phyloP scores from a whole-genome alignment of 2,113 vertebrate genomes.

The Cebidichthys violaceus region DNA sequence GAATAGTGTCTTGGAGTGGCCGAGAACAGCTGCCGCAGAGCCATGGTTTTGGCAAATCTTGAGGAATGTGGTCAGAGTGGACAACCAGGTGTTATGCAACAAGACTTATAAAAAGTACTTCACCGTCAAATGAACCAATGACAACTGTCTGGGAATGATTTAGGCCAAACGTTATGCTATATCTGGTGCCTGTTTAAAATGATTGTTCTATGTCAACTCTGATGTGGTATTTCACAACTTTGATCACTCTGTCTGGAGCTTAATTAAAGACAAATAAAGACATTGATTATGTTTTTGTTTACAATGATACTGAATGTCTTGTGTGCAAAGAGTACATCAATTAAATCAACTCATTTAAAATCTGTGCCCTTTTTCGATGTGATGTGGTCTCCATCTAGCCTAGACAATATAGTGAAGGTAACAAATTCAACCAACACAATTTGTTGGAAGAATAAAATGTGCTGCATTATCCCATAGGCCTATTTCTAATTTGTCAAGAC shows the following conservation, averaged over 20 bases:
- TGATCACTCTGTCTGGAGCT: background rate
- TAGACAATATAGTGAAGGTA: background rate
- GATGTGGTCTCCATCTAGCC: background rate
- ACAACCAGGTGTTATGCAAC: slow-evolving; percentile 84
- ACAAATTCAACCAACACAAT: background rate
- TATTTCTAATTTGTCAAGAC: background rate
- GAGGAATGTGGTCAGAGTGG: slow-evolving; percentile 77
- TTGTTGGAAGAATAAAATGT: background rate
- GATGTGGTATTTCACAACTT: background rate
- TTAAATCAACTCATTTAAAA: slow-evolving; percentile 7
- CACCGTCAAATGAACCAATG: slow-evolving; percentile 47
- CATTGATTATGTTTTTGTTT: background rate
- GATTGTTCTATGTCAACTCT: background rate
- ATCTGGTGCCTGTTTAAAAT: background rate
- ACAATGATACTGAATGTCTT: background rate
- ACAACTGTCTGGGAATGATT: background rate
- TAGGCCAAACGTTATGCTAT: background rate
- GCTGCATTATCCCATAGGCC: too few relatives aligned
- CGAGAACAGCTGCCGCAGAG: slow-evolving; percentile 83
- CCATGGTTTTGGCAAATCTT: slow-evolving; percentile 87
- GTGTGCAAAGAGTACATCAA: background rate
- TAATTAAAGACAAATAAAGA: background rate
- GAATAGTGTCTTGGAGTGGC: slow-evolving; percentile 88
- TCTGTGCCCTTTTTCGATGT: background rate
- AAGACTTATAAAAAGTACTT: slow-evolving; percentile 81